A percentile compares a stretch with the other conserved stretches of the same genome.
These are phyloP conservation scores for Acipenser transmontanus DNA, from an alignment of 2,797 vertebrate genomes.

Conservation along the genomic window DNA sequence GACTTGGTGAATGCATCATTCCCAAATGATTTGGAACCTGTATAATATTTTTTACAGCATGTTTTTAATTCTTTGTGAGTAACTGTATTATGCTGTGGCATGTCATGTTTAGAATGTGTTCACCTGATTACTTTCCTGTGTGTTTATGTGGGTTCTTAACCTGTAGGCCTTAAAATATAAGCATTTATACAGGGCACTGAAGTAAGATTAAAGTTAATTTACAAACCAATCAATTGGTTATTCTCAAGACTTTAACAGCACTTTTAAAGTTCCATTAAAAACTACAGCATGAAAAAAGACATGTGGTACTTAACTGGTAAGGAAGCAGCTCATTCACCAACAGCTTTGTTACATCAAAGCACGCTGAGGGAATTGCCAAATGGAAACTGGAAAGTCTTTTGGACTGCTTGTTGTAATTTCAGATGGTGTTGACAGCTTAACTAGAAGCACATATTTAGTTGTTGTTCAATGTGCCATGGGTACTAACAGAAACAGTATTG, in stretches of 20 bases:
- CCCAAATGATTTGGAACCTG: background rate
- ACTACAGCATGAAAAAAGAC: conserved; percentile 31
- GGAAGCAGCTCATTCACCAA: conserved; percentile 52
- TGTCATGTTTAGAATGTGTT: too few relatives aligned
- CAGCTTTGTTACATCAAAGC: conserved; percentile 56
- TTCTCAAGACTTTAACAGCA: background rate
- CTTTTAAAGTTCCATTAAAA: conserved; percentile 7
- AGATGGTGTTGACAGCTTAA: conserved; percentile 57
- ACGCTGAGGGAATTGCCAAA: conserved; percentile 45
- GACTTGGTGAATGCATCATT: background rate
- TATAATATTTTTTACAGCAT: too few relatives aligned
- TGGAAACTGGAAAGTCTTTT: conserved; percentile 42
- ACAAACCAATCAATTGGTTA: background rate
- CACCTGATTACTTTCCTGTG: too few relatives aligned
- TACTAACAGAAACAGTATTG: conserved; percentile 39
- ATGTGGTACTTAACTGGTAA: conserved; percentile 48
- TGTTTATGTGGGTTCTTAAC: too few relatives aligned
- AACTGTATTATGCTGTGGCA: too few relatives aligned
- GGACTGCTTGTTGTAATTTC: conserved; percentile 59
- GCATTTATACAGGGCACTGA: background rate
- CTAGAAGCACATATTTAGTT: conserved; percentile 58
- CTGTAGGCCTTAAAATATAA: too few relatives aligned
- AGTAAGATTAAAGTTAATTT: background rate
- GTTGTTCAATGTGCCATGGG: conserved; percentile 42
- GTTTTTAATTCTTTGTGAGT: too few relatives aligned